Conservation (phyloP, 2,888 invertebrate genomes). For the Apomyelois bistriatella region DNA sequence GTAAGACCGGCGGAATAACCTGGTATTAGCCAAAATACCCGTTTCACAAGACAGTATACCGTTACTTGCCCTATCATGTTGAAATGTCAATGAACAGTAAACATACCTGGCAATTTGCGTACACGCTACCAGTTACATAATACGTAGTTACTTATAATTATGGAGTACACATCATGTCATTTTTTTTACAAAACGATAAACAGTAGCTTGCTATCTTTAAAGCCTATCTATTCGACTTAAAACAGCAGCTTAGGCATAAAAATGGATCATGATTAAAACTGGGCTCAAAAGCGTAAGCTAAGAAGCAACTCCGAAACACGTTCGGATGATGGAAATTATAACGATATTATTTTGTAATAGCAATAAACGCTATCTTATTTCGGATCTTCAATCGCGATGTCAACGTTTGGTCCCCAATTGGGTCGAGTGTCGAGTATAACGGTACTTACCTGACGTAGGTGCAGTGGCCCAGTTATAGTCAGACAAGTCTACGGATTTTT, state of each 20-base stretch:
- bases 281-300: too few species aligned
- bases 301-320: too few species aligned
- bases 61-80: neutral
- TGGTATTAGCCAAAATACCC: neutral
- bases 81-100: neutral
- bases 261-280: too few species aligned
- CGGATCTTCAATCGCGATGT: neutral
- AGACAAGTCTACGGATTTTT: neutral
- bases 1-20: neutral
- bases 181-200: too few species aligned
- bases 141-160: neutral
- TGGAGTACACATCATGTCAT: neutral
- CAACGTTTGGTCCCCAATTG: neutral
- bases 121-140: neutral
- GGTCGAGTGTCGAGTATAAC: neutral
- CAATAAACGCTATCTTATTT: neutral
- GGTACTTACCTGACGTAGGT: neutral
- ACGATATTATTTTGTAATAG: too few species aligned
- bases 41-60: neutral
- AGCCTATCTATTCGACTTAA: too few species aligned
- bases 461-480: neutral
- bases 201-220: too few species aligned
- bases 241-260: too few species aligned
- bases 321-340: too few species aligned
- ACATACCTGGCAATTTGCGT: neutral